These are phyloP conservation scores for Pterophyllum scalare DNA, from an alignment of 2,113 vertebrate genomes.

Conservation along the genomic window DNA sequence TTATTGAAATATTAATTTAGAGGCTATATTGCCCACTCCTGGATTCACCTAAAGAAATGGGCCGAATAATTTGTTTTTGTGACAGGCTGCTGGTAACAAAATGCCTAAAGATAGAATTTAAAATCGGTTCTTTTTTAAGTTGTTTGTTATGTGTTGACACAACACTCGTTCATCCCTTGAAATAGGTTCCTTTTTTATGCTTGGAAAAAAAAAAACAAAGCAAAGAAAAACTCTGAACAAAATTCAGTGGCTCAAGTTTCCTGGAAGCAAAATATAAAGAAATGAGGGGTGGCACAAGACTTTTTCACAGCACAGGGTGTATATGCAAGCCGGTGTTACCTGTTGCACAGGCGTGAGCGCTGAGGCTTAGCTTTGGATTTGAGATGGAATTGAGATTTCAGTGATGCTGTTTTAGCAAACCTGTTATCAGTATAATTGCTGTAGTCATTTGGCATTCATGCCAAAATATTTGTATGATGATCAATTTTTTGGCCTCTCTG, in stretches of 20 bases:
- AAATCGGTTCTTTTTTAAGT: neutral
- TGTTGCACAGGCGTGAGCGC: neutral
- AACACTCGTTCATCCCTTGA: neutral
- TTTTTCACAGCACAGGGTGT: neutral
- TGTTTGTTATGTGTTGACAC: neutral
- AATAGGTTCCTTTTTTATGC: neutral
- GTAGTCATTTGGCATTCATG: neutral
- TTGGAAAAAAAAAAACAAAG: neutral
- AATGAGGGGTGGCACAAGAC: neutral
- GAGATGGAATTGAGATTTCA: neutral
- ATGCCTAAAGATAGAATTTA: neutral
- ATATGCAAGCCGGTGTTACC: neutral
- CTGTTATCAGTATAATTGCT: neutral
- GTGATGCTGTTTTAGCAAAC: accelerated
- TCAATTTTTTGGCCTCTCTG: neutral
- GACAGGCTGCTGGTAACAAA: neutral
- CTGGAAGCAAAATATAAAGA: neutral
- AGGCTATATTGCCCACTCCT: neutral
- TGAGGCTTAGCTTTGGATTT: neutral
- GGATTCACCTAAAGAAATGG: neutral
- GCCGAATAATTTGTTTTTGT: neutral
- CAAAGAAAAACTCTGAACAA: neutral
- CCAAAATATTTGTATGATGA: accelerated
- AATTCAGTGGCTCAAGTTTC: neutral
- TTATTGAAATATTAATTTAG: neutral